Conservation (phyloP, 2,797 vertebrate species). For the Chelon labrosus region DNA sequence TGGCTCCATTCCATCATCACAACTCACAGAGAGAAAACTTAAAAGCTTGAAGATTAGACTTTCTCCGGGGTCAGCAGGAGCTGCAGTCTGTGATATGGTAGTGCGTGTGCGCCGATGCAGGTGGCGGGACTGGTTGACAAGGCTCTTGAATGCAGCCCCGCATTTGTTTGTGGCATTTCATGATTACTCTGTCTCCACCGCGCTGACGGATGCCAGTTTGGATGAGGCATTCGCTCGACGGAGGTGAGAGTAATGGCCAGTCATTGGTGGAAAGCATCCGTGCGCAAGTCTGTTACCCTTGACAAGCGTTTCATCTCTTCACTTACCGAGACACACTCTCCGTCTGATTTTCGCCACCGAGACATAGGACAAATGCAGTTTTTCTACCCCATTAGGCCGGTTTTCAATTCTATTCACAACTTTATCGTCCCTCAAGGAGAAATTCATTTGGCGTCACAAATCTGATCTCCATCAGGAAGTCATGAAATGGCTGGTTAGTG, state of each 20-base stretch:
- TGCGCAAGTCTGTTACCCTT: constrained; percentile 68
- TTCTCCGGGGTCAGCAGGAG: constrained; percentile 23
- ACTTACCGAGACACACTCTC: constrained; percentile 53
- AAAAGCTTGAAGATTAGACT: constrained; percentile 45
- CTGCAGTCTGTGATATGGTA: constrained; percentile 18
- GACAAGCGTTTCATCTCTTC: constrained; percentile 75
- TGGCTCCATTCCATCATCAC: constrained; percentile 40
- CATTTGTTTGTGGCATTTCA: constrained; percentile 68
- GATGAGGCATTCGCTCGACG: constrained; percentile 64
- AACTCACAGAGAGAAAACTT: constrained; percentile 37
- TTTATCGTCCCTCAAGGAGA: constrained; percentile 81
- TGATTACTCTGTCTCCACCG: constrained; percentile 58
- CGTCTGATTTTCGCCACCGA: constrained; percentile 60
- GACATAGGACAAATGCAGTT: constrained; percentile 72
- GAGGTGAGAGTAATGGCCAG: constrained; percentile 68
- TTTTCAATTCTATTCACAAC: constrained; percentile 81
- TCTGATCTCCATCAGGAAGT: constrained; percentile 79
- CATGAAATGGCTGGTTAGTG: constrained; percentile 73
- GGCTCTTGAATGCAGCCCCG: constrained; percentile 40
- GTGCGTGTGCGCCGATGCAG: constrained; percentile 20
- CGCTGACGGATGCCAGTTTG: constrained; percentile 51
- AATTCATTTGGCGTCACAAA: constrained; percentile 79
- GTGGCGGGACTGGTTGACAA: constrained; percentile 29
- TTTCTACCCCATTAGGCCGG: constrained; percentile 78
- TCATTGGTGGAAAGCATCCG: constrained; percentile 62